Percentiles rank a stretch among this genome's conserved stretches.
phyloP scores from a whole-genome alignment of 2,113 vertebrate species.

The Xiphophorus hellerii region DNA sequence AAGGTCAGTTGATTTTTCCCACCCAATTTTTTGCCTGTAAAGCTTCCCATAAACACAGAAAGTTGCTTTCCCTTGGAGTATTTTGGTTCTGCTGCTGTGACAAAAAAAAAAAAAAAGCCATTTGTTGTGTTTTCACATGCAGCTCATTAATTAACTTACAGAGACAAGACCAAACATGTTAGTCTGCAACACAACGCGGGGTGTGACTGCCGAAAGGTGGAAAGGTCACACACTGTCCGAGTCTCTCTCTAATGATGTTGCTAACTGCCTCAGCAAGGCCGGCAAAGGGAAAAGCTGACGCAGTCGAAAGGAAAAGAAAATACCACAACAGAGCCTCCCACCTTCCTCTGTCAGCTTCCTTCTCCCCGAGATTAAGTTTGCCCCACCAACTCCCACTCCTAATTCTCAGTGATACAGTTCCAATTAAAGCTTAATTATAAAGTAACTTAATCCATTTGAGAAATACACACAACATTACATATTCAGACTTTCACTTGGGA shows the following conservation, averaged over 20 bases:
- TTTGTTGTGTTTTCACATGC: slow-evolving; percentile 50
- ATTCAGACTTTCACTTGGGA: slow-evolving; percentile 46
- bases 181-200: slow-evolving; percentile 51
- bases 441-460: slow-evolving; percentile 53
- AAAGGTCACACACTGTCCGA: slow-evolving; percentile 59
- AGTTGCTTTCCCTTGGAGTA: background rate
- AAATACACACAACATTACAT: slow-evolving; percentile 38
- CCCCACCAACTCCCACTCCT: slow-evolving; percentile 21
- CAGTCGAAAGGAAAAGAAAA: slow-evolving; percentile 1
- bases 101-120: slow-evolving; percentile 30
- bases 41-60: background rate
- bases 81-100: slow-evolving; percentile 1
- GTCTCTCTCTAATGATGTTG: slow-evolving; percentile 62
- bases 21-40: background rate
- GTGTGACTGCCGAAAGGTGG: slow-evolving; percentile 48
- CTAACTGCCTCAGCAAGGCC: slow-evolving; percentile 58
- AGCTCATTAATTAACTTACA: slow-evolving; percentile 56
- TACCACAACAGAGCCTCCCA: slow-evolving; percentile 14
- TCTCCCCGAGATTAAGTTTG: slow-evolving; percentile 47
- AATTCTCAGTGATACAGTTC: slow-evolving; percentile 52
- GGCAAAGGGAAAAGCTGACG: slow-evolving; percentile 59
- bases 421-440: slow-evolving; percentile 67
- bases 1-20: background rate
- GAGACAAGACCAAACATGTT: slow-evolving; percentile 43
- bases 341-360: slow-evolving; percentile 26